A percentile compares a stretch with the other conserved stretches of the same genome.
These are phyloP conservation scores for Linepithema humile DNA, from an alignment of 1,140 invertebrate species.

Conservation along the genomic window DNA sequence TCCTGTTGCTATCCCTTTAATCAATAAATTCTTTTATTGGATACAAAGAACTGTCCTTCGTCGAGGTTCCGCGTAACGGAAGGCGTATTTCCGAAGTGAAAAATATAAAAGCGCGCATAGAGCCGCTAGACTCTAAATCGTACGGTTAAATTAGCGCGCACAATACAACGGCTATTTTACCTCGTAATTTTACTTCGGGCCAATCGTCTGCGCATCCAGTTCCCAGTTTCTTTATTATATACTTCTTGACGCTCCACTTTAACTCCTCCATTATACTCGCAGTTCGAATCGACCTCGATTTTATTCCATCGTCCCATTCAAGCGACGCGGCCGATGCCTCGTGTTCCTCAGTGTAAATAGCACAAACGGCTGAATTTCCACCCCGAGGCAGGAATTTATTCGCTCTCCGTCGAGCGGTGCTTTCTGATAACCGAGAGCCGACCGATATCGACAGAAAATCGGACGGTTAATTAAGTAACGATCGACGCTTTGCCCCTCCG, in stretches of 20 bases:
- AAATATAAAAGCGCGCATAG: neutral
- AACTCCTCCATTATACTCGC: conserved; percentile 44
- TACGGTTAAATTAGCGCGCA: neutral
- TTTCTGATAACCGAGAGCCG: neutral
- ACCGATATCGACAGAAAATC: conserved; percentile 22
- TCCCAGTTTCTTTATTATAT: conserved; percentile 25
- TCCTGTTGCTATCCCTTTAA: conserved; percentile 7
- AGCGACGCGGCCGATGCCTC: conserved; percentile 13
- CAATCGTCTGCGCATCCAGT: too few relatives aligned
- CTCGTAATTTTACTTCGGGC: too few relatives aligned
- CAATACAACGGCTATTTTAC: neutral
- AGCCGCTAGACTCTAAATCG: conserved; percentile 7
- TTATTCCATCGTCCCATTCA: conserved; percentile 49
- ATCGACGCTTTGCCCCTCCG: neutral
- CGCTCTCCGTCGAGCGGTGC: neutral
- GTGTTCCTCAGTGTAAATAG: conserved; percentile 27
- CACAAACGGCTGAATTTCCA: conserved; percentile 21
- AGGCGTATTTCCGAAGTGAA: neutral
- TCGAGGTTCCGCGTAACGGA: neutral
- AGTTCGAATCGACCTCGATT: conserved; percentile 54
- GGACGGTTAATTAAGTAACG: conserved; percentile 16
- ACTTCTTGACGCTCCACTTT: conserved; percentile 50
- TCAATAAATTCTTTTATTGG: neutral
- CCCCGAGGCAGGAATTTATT: conserved; percentile 1
- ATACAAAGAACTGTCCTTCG: neutral